Evolutionary conservation across 1,140 invertebrate genomes (phyloP).

Genomic region (Eufriesea mexicana): DNA sequence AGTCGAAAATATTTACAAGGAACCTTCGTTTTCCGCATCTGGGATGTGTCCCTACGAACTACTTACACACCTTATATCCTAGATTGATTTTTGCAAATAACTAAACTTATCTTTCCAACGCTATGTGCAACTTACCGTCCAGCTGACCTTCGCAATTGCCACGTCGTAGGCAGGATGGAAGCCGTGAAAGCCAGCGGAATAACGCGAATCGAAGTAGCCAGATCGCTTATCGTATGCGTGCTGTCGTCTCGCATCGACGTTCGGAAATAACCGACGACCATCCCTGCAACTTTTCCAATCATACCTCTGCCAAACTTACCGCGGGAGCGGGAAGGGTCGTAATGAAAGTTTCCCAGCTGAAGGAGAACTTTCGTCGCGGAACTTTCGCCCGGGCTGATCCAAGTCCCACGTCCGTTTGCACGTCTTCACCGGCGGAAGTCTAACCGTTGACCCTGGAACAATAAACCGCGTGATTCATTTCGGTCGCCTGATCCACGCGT

Average conservation of each 20-base stretch:
- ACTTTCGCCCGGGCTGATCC: constrained; percentile 36
- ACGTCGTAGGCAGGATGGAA: no score
- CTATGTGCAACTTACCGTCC: no score
- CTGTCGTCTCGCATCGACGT: constrained; percentile 51
- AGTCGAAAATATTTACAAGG: no score
- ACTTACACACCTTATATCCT: no score
- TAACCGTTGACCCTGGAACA: constrained; percentile 53
- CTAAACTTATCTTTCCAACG: no score
- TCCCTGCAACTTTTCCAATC: constrained; percentile 77
- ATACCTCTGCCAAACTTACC: constrained; percentile 63
- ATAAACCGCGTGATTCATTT: constrained; percentile 50
- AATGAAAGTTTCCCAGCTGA: constrained; percentile 69
- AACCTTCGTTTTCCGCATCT: no score
- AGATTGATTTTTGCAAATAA: no score
- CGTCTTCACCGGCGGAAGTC: constrained; percentile 17
- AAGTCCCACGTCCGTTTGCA: constrained; percentile 33
- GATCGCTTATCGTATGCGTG: not conserved
- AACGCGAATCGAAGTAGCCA: no score
- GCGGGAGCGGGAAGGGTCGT: constrained; percentile 46
- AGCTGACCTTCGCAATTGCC: no score
- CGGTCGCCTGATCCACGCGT: constrained; percentile 15
- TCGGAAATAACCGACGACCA: constrained; percentile 58
- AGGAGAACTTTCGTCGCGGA: constrained; percentile 49
- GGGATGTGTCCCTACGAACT: no score
- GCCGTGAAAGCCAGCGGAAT: no score